These are phyloP conservation scores for Pelmatolapia mariae DNA, from an alignment of 2,113 vertebrate genomes.

Conservation along the genomic window DNA sequence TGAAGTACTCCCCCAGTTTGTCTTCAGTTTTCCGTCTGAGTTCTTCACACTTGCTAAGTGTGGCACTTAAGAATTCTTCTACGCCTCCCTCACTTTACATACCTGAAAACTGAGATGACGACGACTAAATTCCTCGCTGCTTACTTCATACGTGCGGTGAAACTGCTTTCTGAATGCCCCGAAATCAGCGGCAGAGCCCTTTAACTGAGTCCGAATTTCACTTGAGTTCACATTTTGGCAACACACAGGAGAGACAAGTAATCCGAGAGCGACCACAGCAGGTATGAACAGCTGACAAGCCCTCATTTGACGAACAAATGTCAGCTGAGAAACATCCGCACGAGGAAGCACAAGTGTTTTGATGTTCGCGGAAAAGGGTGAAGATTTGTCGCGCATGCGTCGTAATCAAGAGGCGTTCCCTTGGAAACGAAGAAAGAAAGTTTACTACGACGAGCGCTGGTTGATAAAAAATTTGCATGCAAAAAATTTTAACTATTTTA, in stretches of 20 bases:
- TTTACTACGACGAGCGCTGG: not conserved
- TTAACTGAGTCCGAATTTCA: not conserved
- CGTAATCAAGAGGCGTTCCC: not conserved
- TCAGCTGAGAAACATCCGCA: not conserved
- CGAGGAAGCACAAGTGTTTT: not conserved
- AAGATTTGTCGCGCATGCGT: not conserved
- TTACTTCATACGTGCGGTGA: not conserved
- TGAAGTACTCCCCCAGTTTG: not conserved
- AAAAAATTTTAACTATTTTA: not conserved
- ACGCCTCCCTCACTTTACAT: not conserved
- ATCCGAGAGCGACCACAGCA: not conserved
- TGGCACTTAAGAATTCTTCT: fast-evolving
- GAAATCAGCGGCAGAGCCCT: not conserved
- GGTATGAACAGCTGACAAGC: not conserved
- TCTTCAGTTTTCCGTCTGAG: not conserved
- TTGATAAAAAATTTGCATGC: fast-evolving
- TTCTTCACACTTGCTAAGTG: not conserved
- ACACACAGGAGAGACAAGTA: not conserved
- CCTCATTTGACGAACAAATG: not conserved
- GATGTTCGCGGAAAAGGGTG: not conserved
- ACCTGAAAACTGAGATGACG: conserved; percentile 36
- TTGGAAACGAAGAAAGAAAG: not conserved
- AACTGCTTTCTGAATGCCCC: conserved; percentile 1
- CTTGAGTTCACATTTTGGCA: not conserved
- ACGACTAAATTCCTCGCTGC: not conserved